phyloP scores from a whole-genome alignment of 2,888 invertebrate genomes.

The Alviniconcha strummeri region DNA sequence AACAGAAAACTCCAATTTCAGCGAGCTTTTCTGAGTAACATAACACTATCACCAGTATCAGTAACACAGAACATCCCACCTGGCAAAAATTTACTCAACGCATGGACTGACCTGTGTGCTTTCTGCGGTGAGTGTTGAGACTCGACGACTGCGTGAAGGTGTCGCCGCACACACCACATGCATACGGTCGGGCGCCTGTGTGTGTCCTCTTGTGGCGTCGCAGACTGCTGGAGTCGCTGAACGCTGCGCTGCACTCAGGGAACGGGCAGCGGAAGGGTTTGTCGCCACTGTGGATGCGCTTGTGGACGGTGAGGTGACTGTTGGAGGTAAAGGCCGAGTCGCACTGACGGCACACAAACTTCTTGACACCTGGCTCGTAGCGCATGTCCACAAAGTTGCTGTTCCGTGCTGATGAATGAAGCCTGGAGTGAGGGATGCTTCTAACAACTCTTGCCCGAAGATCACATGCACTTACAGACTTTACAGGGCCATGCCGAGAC shows the following conservation, averaged over 20 bases:
- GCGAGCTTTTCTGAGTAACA: too few species aligned
- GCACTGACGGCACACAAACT: background rate
- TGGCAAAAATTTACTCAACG: too few species aligned
- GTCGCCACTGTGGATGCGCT: background rate
- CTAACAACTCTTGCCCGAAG: too few species aligned
- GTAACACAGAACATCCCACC: too few species aligned
- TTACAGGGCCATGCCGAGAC: too few species aligned
- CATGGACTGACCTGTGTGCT: slow-evolving; percentile 7
- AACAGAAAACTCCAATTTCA: too few species aligned
- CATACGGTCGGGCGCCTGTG: slow-evolving; percentile 54
- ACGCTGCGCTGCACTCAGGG: background rate
- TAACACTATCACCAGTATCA: too few species aligned
- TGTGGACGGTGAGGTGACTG: background rate
- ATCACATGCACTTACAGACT: too few species aligned
- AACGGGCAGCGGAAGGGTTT: background rate
- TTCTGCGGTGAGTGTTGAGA: slow-evolving; percentile 34
- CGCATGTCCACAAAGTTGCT: background rate
- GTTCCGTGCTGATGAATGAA: too few species aligned
- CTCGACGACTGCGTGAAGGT: slow-evolving; percentile 54
- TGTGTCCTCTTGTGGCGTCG: slow-evolving; percentile 1
- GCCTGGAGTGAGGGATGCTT: too few species aligned
- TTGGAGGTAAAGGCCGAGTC: slow-evolving; percentile 6
- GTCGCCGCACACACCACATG: slow-evolving; percentile 61
- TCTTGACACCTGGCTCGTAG: slow-evolving; percentile 6
- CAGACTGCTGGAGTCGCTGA: background rate